Evolutionary conservation across 2,113 vertebrate genomes (phyloP), one percentile per base, ranked within the genome.

Genomic region (Abramis brama): DNA sequence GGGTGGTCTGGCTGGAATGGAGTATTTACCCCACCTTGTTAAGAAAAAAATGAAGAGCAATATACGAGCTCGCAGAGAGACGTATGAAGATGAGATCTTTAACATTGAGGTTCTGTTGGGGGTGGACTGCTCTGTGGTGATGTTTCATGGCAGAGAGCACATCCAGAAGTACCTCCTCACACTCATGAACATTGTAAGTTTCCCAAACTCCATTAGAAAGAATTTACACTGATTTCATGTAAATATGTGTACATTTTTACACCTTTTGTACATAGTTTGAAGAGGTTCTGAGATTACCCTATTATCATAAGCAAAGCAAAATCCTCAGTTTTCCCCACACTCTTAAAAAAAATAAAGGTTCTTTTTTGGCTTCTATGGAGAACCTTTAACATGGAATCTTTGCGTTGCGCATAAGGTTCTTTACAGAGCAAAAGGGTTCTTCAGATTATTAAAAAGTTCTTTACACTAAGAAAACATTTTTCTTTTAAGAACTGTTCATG

Each of bases 161-260:
- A 97, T 99, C 83, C 97, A 98, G 95, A 97, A 97, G 85, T 99
- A 99, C 91, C 95, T 99, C 59, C 95, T 99, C 85, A 99, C 98
- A 0, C 93, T 99, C 87, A 97, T 99, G 97, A 99, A 99, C 76
- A 99, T 99, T n/a, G 98, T 99, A 93, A 95, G 97, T 97, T 15
- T 30, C 55, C 27, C 21, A 27, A 6, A 68, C 4, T 3, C 23
- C n/a, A 25, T 47, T 47, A 25, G 11, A 74, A 47, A 25, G 12
- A 1, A 25, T 25, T 47, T 1, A 17, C 60, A 27, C 60, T 64
- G 10, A 64, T 11, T 12, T 57, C 6, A 57, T 57, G 21, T 57
- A 57, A 57, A 57, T 21, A 57, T 57, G 7, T 57, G 19, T 23
- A 23, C 2, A 23, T 23, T 21, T 23, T 6, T 57, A 23, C 19